Conservation (phyloP, 2,888 invertebrate species). For the Drosophila kambysellisi region DNA sequence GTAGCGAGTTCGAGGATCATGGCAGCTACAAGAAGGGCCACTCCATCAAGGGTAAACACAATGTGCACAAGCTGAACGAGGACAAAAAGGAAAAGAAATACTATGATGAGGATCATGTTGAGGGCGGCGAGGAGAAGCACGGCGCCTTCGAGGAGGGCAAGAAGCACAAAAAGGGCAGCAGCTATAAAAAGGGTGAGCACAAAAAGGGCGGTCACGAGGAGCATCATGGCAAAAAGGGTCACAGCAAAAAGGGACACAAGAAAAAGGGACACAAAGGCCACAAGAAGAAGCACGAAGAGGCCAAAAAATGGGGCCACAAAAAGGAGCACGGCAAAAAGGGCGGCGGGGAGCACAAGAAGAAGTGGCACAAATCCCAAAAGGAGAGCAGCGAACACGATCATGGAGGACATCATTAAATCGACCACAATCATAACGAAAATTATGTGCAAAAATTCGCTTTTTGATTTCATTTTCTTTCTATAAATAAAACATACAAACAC, state of each 20-base stretch:
- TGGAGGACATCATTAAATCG: conserved; percentile 53
- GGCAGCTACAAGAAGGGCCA: conserved; percentile 94
- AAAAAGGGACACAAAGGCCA: conserved; percentile 92
- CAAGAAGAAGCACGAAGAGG: conserved; percentile 91
- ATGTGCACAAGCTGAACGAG: conserved; percentile 93
- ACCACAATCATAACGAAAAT: not conserved
- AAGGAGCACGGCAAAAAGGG: conserved; percentile 92
- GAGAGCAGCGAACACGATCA: conserved; percentile 83
- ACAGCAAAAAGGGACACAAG: conserved; percentile 92
- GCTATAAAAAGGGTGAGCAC: conserved; percentile 92
- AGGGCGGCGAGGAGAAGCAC: conserved; percentile 92
- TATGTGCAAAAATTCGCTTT: not conserved
- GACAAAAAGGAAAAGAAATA: conserved; percentile 94
- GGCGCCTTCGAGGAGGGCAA: conserved; percentile 92
- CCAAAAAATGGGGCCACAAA: conserved; percentile 91
- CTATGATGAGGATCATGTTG: conserved; percentile 94
- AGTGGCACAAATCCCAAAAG: conserved; percentile 88
- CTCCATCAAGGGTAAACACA: conserved; percentile 94
- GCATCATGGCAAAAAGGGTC: conserved; percentile 92
- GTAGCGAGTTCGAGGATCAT: conserved; percentile 85
- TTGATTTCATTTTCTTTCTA: not conserved
- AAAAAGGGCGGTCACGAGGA: conserved; percentile 91
- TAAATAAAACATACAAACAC: conserved; percentile 56
- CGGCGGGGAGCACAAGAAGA: conserved; percentile 91
- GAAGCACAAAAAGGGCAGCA: conserved; percentile 92